A percentile compares a stretch with the other conserved stretches of the same genome.
phyloP scores from a whole-genome alignment of 2,797 vertebrate species.

The Cynopterus sphinx region DNA sequence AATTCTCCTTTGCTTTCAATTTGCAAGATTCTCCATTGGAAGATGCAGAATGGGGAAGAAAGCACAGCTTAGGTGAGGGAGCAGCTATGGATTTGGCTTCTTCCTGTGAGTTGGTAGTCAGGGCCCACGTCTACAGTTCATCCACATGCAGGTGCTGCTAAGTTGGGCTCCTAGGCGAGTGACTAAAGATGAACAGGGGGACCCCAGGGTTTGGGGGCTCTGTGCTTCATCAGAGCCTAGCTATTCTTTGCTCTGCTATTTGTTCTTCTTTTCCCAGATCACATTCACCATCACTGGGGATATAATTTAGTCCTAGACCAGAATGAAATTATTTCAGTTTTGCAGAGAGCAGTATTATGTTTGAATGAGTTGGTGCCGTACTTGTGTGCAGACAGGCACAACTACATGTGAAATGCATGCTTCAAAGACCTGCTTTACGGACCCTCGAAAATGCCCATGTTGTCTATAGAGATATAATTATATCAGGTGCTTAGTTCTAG shows the following conservation, averaged over 20 bases:
- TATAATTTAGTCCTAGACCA: neutral
- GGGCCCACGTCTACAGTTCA: neutral
- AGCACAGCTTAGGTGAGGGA: neutral
- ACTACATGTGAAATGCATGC: accelerated
- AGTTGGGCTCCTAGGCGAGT: neutral
- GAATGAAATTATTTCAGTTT: neutral
- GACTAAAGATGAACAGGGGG: neutral
- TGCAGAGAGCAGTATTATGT: neutral
- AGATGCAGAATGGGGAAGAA: too few relatives aligned
- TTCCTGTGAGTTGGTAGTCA: neutral
- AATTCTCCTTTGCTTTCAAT: neutral
- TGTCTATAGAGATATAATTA: neutral
- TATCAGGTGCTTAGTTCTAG: neutral
- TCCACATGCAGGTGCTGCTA: neutral
- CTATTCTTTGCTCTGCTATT: neutral
- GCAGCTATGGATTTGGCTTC: neutral
- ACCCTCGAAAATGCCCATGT: accelerated
- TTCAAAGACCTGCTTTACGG: neutral
- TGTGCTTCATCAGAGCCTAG: accelerated
- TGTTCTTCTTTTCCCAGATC: neutral
- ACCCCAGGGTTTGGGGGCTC: neutral
- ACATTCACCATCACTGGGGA: neutral
- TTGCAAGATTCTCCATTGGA: neutral
- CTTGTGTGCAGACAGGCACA: neutral
- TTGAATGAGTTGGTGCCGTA: neutral